Percentiles rank a stretch among this genome's conserved stretches.
phyloP scores from a whole-genome alignment of 2,113 vertebrate genomes.

The Formicarius rufipectus region DNA sequence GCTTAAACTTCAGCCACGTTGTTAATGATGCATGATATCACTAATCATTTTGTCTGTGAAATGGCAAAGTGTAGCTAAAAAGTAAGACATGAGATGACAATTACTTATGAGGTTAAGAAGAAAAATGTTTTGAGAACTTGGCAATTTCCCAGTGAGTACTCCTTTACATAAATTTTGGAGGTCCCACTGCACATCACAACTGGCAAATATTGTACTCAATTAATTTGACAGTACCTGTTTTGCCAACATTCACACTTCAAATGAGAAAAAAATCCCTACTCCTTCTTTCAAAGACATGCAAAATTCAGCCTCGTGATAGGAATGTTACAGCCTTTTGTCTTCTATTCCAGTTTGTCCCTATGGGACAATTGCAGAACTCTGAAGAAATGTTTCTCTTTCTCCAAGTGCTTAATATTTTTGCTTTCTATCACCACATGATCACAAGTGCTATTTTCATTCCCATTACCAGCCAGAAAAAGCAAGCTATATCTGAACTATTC shows the following conservation, averaged over 20 bases:
- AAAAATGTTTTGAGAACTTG: background rate
- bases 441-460: background rate
- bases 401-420: background rate
- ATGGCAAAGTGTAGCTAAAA: background rate
- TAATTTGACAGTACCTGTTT: background rate
- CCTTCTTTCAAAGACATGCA: background rate
- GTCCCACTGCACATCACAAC: background rate
- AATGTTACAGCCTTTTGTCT: background rate
- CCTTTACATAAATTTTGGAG: background rate
- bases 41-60: background rate
- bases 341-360: background rate
- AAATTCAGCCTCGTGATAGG: background rate
- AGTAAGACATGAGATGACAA: background rate
- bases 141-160: background rate
- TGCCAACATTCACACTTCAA: background rate
- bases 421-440: background rate
- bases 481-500: background rate
- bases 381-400: background rate
- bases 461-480: background rate
- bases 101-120: background rate
- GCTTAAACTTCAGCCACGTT: background rate
- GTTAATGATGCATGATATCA: conserved; percentile 3
- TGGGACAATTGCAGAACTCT: background rate
- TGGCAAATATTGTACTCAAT: background rate
- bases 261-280: background rate